Evolutionary conservation across 2,113 vertebrate genomes (phyloP).

Genomic region (Octodon degus): DNA sequence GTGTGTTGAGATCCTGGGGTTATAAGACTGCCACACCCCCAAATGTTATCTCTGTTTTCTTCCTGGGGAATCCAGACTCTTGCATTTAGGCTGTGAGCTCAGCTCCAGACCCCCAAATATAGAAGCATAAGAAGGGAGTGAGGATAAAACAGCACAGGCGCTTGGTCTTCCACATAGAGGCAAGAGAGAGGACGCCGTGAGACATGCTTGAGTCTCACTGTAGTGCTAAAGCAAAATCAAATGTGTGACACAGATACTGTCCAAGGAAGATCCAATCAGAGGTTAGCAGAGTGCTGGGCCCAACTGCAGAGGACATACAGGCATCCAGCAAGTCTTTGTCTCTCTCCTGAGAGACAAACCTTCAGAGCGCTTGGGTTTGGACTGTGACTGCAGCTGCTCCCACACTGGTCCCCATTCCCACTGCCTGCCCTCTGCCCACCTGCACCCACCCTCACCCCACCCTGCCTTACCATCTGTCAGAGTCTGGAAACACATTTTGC

Average conservation of each 20-base stretch:
- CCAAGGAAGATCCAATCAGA: not conserved
- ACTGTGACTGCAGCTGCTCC: not conserved
- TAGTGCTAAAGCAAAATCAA: not conserved
- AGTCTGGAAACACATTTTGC: constrained; percentile 99
- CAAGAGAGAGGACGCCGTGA: not conserved
- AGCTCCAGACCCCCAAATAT: not conserved
- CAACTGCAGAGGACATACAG: not conserved
- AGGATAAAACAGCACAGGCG: not conserved
- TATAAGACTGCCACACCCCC: not conserved
- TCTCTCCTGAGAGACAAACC: not conserved
- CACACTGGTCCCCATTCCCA: not conserved
- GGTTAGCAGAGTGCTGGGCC: not conserved
- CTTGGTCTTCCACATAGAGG: no score
- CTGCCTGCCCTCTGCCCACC: not conserved
- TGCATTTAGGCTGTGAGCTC: not conserved
- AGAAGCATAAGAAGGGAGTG: not conserved
- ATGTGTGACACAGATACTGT: not conserved
- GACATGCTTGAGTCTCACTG: not conserved
- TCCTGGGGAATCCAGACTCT: not conserved
- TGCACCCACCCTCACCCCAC: constrained; percentile 61
- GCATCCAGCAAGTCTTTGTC: not conserved
- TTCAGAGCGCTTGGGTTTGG: not conserved
- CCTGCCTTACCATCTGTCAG: constrained; percentile 95
- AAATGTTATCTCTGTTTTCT: not conserved
- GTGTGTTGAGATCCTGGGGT: not conserved